These are phyloP conservation scores for Thunnus albacares DNA, from an alignment of 2,797 vertebrate species.

Conservation along the genomic window DNA sequence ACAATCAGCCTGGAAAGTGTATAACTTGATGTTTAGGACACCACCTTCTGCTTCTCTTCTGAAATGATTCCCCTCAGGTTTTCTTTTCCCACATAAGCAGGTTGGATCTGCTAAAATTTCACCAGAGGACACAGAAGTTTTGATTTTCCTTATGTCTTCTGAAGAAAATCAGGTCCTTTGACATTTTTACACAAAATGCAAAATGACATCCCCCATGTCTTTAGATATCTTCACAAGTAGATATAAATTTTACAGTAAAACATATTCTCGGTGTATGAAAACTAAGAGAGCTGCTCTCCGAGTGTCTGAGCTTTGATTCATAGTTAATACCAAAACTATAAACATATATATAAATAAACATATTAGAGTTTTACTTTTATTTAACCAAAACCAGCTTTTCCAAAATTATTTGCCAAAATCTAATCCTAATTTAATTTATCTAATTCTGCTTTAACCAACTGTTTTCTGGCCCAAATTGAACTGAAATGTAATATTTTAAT, in stretches of 20 bases:
- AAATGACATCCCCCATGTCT: no score
- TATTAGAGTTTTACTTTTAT: neutral
- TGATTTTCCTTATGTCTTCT: neutral
- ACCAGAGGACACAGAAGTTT: neutral
- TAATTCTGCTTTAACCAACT: constrained; percentile 37
- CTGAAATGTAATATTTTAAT: constrained; percentile 2
- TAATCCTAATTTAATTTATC: neutral
- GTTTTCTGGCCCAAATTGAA: constrained; percentile 14
- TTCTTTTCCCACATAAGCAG: neutral
- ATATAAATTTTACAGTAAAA: no score
- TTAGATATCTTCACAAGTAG: no score
- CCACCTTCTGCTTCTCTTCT: neutral
- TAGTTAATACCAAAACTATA: neutral
- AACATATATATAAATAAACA: no score
- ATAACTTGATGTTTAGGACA: neutral
- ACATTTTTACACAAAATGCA: neutral
- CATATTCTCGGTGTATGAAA: no score
- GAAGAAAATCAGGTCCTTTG: no score
- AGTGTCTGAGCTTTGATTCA: constrained; percentile 2
- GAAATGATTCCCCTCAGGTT: no score
- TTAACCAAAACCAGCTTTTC: constrained; percentile 7
- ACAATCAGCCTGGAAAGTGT: neutral
- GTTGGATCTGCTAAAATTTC: neutral
- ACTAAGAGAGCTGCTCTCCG: neutral
- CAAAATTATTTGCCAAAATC: constrained; percentile 10